Percentiles rank a stretch among this genome's conserved stretches.
phyloP scores from a whole-genome alignment of 2,797 vertebrate species.

The Takifugu rubripes region DNA sequence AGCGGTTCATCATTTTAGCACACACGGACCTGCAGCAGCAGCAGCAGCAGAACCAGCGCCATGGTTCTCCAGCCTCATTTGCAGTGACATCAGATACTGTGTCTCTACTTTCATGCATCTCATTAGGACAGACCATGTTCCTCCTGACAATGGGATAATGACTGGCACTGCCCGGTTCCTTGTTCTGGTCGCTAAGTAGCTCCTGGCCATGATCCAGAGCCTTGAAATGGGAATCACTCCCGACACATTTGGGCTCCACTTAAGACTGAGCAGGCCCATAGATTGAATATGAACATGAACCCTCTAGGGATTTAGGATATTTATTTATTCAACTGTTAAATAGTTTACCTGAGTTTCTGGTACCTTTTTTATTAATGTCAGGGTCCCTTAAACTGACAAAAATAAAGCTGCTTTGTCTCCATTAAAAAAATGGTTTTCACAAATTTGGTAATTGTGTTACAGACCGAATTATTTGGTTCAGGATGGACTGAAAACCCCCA shows the following conservation, averaged over 20 bases:
- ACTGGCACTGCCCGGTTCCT: constrained; percentile 52
- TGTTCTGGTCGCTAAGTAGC: constrained; percentile 36
- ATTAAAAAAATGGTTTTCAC: not conserved
- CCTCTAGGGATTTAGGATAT: not conserved
- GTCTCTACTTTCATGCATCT: constrained; percentile 63
- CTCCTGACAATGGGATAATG: constrained; percentile 73
- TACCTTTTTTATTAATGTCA: not conserved
- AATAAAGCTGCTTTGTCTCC: not conserved
- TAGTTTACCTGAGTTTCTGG: not conserved
- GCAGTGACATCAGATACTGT: constrained; percentile 48
- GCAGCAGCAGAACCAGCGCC: constrained; percentile 48
- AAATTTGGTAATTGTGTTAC: not conserved
- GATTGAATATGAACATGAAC: constrained; percentile 21
- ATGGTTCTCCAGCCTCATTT: constrained; percentile 53
- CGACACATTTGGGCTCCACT: constrained; percentile 33
- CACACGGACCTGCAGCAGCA: constrained; percentile 48
- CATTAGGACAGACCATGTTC: constrained; percentile 69
- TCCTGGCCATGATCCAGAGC: constrained; percentile 49
- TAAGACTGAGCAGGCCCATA: constrained; percentile 19
- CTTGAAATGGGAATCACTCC: constrained; percentile 41
- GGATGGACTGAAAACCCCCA: no score
- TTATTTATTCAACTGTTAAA: constrained; percentile 9
- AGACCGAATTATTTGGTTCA: not conserved
- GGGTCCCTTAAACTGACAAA: not conserved
- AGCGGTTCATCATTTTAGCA: constrained; percentile 70